Conservation (phyloP, 2,888 invertebrate genomes). For the Oscheius myriophilus region DNA sequence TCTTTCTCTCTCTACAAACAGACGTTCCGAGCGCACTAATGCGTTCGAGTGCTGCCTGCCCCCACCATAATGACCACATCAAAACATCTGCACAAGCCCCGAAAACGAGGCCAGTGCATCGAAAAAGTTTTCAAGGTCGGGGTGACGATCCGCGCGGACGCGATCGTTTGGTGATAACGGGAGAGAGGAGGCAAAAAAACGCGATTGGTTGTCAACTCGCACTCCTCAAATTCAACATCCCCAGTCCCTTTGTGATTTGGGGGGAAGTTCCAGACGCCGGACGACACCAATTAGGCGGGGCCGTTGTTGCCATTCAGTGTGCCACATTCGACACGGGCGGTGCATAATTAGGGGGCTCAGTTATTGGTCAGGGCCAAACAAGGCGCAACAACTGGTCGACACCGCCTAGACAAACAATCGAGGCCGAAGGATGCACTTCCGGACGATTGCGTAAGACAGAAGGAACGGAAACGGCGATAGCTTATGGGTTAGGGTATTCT, state of each 20-base stretch:
- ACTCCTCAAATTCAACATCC: background rate
- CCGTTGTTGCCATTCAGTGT: background rate
- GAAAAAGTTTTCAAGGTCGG: constrained; percentile 20
- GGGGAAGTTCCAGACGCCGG: background rate
- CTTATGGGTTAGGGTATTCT: too few species aligned
- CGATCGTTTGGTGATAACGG: too few species aligned
- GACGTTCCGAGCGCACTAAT: background rate
- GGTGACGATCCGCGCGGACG: background rate
- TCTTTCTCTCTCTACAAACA: background rate
- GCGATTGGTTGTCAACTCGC: background rate
- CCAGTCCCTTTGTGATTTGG: background rate
- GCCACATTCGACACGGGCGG: too few species aligned
- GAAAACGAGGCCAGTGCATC: constrained; percentile 25
- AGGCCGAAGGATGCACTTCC: too few species aligned
- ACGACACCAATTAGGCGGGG: constrained; percentile 13
- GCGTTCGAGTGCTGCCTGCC: background rate
- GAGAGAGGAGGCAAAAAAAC: background rate
- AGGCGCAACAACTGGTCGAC: constrained; percentile 11
- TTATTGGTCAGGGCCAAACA: constrained; percentile 21
- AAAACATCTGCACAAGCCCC: background rate
- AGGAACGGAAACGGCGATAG: too few species aligned
- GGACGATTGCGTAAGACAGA: too few species aligned
- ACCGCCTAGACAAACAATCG: constrained; percentile 12
- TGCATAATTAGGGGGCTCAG: constrained; percentile 16
- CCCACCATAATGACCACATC: background rate